Percentiles rank a stretch among this genome's conserved stretches.
phyloP scores from a whole-genome alignment of 2,888 invertebrate genomes.

The Melolontha melolontha region DNA sequence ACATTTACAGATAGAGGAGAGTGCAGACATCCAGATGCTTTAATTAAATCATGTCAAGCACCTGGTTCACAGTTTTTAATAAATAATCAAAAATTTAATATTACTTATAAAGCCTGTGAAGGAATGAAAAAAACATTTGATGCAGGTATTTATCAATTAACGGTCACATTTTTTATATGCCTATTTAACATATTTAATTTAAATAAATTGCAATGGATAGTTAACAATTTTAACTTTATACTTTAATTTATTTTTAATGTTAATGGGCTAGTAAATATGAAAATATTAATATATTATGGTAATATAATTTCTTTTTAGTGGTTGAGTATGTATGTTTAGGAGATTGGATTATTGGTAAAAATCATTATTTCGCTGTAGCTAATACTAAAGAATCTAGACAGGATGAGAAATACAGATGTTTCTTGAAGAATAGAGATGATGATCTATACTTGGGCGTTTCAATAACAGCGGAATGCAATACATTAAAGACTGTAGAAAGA shows the following conservation, averaged over 20 bases:
- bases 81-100: slow-evolving; percentile 96
- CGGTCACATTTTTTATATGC: too few relatives aligned
- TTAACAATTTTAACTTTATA: too few relatives aligned
- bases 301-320: slow-evolving; percentile 62
- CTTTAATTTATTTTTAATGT: too few relatives aligned
- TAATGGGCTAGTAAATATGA: too few relatives aligned
- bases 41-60: slow-evolving; percentile 93
- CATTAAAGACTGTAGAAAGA: slow-evolving; percentile 91
- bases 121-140: slow-evolving; percentile 92
- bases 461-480: slow-evolving; percentile 93
- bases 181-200: background rate
- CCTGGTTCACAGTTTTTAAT: slow-evolving; percentile 96
- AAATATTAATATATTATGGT: background rate
- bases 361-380: slow-evolving; percentile 97
- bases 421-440: slow-evolving; percentile 93
- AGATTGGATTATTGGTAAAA: slow-evolving; percentile 96
- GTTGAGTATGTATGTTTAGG: slow-evolving; percentile 94
- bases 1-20: slow-evolving; percentile 92
- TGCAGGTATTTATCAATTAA: slow-evolving; percentile 69
- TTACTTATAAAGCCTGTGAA: slow-evolving; percentile 90
- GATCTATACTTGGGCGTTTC: slow-evolving; percentile 93
- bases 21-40: slow-evolving; percentile 89
- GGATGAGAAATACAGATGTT: slow-evolving; percentile 95
- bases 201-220: background rate
- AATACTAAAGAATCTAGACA: slow-evolving; percentile 96